phyloP scores from a whole-genome alignment of 2,888 invertebrate genomes.

The Orthonevra nobilis region DNA sequence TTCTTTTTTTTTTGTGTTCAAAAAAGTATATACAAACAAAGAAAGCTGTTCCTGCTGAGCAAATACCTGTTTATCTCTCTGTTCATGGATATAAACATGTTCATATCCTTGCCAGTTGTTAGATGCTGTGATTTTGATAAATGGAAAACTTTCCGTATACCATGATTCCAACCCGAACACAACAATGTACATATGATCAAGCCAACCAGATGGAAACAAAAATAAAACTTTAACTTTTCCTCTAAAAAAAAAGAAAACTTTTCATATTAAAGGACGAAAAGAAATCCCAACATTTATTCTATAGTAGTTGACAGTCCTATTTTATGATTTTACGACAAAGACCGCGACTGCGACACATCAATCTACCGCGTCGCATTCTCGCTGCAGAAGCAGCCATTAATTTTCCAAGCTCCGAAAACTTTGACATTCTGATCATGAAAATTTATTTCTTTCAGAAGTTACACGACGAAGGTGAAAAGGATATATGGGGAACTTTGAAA shows the following conservation, averaged over 20 bases:
- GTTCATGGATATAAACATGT: no score
- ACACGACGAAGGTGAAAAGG: neutral
- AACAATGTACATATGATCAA: neutral
- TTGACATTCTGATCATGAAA: conserved; percentile 53
- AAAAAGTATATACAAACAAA: no score
- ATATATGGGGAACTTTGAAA: conserved; percentile 24
- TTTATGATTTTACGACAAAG: conserved; percentile 15
- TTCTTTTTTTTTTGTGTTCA: no score
- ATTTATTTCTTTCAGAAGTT: conserved; percentile 35
- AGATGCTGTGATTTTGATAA: conserved; percentile 33
- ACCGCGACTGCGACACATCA: conserved; percentile 28
- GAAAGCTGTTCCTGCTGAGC: no score
- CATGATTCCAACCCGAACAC: no score
- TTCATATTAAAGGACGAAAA: neutral
- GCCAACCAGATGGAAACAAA: neutral
- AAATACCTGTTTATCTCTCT: no score
- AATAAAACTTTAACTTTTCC: conserved; percentile 1
- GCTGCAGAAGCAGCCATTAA: conserved; percentile 19
- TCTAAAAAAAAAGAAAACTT: neutral
- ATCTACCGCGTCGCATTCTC: neutral
- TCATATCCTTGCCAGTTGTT: conserved; percentile 3
- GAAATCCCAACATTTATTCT: neutral
- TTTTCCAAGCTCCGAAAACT: conserved; percentile 25
- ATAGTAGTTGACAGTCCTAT: conserved; percentile 32
- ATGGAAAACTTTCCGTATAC: conserved; percentile 16